Base-by-base conservation (phyloP, 2,113 vertebrate species). In the Sterna hirundo region DNA sequence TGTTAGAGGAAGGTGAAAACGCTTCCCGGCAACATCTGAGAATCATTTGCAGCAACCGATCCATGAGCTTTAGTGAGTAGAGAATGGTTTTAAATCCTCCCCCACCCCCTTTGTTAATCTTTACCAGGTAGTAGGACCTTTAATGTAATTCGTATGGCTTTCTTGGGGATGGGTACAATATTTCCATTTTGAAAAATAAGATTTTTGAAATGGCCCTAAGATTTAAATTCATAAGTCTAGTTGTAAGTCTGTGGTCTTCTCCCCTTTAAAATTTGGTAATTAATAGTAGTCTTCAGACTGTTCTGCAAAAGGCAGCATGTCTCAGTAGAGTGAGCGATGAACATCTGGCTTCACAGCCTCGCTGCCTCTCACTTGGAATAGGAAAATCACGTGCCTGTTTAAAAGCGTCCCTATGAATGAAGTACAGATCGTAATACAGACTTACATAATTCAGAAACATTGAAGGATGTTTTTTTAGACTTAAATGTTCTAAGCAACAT, bases 11-110 rank as follows among this genome's bases (percentile, higher is more conserved):
- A 96, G 93, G 93, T 96, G 89, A 81, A 96, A 96, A 95, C 1
- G 21, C 79, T 90, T 97, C 94, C 79, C 91, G 93, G 95, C 93
- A 94, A 94, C 91, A 90, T 95, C 93, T 96, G 91, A 97, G 78
- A 96, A 64, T 88, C 91, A 86, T 97, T 96, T 95, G 75, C 93
- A 94, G 74, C 93, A 86, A 70, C 71, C 5, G n/a, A 96, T 94
- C 75, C 74, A 32, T 47, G 84, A 95, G 89, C 44, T 72, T 69
- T 42, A 83, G 66, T 58, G 89, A 93, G 89, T 3, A 55, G 84
- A 83, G 76, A 85, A 94, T 68, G 91, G 58, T 94, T 93, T 83
- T 44, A 77, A 90, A 94, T 81, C 87, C 87, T 95, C 51, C 92
- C 87, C 88, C 71, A 70, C 10, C 14, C 52, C 16, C 60, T 83